These are phyloP conservation scores for Procambarus clarkii DNA, from an alignment of 1,140 invertebrate genomes.

Conservation along the genomic window DNA sequence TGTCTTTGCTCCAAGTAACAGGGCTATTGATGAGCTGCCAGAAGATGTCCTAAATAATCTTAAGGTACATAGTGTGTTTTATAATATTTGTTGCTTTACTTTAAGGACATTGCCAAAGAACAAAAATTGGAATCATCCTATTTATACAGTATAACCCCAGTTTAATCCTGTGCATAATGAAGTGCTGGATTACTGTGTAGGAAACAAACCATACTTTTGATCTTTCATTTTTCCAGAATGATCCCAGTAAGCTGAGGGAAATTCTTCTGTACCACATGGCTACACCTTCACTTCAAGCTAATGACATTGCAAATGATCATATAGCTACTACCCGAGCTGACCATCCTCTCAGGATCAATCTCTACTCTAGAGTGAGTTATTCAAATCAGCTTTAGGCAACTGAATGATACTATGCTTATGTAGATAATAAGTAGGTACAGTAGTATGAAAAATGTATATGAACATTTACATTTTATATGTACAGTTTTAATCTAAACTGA, in stretches of 20 bases:
- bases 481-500: too few species aligned
- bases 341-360: slow-evolving; percentile 78
- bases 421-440: too few species aligned
- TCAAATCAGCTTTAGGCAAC: background rate
- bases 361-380: slow-evolving; percentile 76
- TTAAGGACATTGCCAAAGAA: too few species aligned
- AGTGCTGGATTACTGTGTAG: too few species aligned
- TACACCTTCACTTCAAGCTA: slow-evolving; percentile 73
- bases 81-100: background rate
- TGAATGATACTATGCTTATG: background rate
- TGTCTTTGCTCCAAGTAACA: slow-evolving; percentile 78
- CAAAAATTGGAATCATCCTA: too few species aligned
- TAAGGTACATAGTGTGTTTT: slow-evolving; percentile 30
- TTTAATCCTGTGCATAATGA: too few species aligned
- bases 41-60: slow-evolving; percentile 53
- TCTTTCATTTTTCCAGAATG: slow-evolving; percentile 61
- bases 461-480: too few species aligned
- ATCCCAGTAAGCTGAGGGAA: slow-evolving; percentile 77
- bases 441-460: too few species aligned
- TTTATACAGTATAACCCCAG: too few species aligned
- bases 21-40: slow-evolving; percentile 75
- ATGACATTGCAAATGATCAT: slow-evolving; percentile 77
- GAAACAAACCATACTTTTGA: too few species aligned
- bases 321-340: slow-evolving; percentile 76
- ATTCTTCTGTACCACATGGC: slow-evolving; percentile 80